Percentiles rank a stretch among this genome's conserved stretches.
Evolutionary conservation across 1,140 invertebrate genomes (phyloP).

Genomic region (Matsumurasca onukii): DNA sequence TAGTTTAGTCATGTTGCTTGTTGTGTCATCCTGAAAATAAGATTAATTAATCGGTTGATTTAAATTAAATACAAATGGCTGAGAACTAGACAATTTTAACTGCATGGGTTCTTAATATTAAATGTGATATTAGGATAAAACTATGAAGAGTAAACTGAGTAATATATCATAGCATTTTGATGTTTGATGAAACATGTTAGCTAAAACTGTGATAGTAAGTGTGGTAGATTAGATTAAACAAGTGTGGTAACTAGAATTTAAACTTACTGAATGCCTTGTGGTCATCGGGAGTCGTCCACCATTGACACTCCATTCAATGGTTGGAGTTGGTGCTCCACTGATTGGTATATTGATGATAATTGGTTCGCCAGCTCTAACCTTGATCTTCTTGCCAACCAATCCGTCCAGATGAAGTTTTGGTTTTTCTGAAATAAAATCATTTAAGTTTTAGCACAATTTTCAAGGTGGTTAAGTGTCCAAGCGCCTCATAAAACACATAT

Average conservation of each 20-base stretch:
- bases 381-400: constrained; percentile 89
- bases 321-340: constrained; percentile 90
- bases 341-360: constrained; percentile 93
- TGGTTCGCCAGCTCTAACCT: constrained; percentile 96
- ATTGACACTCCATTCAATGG: constrained; percentile 87
- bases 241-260: neutral
- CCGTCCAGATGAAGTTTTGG: constrained; percentile 90
- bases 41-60: constrained; percentile 7
- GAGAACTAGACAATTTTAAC: neutral
- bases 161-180: too few relatives aligned
- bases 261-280: constrained; percentile 66
- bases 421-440: constrained; percentile 69
- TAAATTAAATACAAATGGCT: constrained; percentile 1
- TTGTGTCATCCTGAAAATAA: constrained; percentile 67
- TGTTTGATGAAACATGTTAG: too few relatives aligned
- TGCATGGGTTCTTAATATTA: too few relatives aligned
- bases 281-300: constrained; percentile 67
- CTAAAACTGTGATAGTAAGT: too few relatives aligned
- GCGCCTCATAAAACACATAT: too few relatives aligned
- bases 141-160: too few relatives aligned
- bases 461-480: too few relatives aligned
- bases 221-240: too few relatives aligned
- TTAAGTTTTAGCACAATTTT: too few relatives aligned
- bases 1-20: constrained; percentile 81
- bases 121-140: too few relatives aligned